Evolutionary conservation across 1,140 invertebrate genomes (phyloP).

Genomic region (Zaprionus tsacasi): DNA sequence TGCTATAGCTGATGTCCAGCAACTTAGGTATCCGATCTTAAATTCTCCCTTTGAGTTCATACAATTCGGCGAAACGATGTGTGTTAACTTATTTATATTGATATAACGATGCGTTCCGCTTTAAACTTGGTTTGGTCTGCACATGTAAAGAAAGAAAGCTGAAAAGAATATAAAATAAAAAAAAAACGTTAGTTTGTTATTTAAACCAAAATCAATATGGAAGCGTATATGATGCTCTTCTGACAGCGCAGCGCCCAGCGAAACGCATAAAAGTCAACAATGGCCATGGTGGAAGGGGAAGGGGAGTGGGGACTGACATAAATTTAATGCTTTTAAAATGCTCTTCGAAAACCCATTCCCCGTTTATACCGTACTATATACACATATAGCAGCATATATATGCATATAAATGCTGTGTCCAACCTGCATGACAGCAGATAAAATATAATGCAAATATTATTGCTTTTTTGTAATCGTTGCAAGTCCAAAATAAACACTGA

Average conservation of each 20-base stretch:
- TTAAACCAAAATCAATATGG: slow-evolving; percentile 72
- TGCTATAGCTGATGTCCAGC: too few relatives aligned
- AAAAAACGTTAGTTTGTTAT: slow-evolving; percentile 52
- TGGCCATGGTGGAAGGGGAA: neutral
- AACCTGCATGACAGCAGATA: slow-evolving; percentile 64
- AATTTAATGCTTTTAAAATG: slow-evolving; percentile 74
- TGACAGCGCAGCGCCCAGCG: neutral
- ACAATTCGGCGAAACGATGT: too few relatives aligned
- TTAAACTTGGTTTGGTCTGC: slow-evolving; percentile 34
- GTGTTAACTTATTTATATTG: neutral
- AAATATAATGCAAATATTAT: slow-evolving; percentile 62
- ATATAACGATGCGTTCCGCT: slow-evolving; percentile 33
- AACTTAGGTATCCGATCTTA: too few relatives aligned
- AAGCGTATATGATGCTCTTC: slow-evolving; percentile 41
- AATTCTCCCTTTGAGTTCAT: too few relatives aligned
- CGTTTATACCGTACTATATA: neutral
- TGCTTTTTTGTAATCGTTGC: slow-evolving; percentile 44
- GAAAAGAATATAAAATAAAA: neutral
- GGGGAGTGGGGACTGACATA: slow-evolving; percentile 40
- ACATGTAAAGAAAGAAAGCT: slow-evolving; percentile 6
- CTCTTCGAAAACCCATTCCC: slow-evolving; percentile 58
- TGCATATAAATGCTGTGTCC: slow-evolving; percentile 36
- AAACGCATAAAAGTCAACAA: slow-evolving; percentile 62
- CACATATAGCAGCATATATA: slow-evolving; percentile 2
- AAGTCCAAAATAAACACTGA: slow-evolving; percentile 36